A percentile compares a stretch with the other conserved stretches of the same genome.
Conservation (phyloP, 2,888 invertebrate genomes). For the Aphidoletes aphidimyza region DNA sequence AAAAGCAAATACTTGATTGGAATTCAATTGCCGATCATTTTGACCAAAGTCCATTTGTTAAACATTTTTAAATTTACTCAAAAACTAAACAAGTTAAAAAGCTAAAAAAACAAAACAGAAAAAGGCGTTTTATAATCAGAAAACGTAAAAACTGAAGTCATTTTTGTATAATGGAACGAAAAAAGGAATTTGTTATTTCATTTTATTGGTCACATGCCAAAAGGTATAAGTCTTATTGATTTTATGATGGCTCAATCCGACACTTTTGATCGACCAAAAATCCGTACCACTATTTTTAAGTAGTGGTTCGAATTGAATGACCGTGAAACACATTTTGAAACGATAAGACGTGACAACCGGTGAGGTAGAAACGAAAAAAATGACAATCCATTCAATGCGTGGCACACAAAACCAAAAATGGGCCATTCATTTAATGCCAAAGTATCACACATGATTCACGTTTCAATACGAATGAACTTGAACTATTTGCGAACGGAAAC, state of each 20-base stretch:
- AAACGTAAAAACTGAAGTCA: no score
- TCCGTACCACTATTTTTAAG: not conserved
- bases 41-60: no score
- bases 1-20: no score
- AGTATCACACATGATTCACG: not conserved
- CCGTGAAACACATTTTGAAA: slow-evolving; percentile 37
- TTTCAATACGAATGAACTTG: slow-evolving; percentile 27
- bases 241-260: not conserved
- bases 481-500: slow-evolving; percentile 34
- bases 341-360: not conserved
- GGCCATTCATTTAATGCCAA: slow-evolving; percentile 13
- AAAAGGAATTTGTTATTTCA: no score
- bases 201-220: no score
- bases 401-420: not conserved
- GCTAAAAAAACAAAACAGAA: not conserved
- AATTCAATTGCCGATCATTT: slow-evolving; percentile 14
- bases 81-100: not conserved
- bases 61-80: not conserved
- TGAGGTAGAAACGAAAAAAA: not conserved
- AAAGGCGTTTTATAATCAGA: no score
- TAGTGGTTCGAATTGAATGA: not conserved
- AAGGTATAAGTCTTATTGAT: no score
- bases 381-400: not conserved
- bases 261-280: slow-evolving; percentile 7
- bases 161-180: no score